Evolutionary conservation across 2,888 invertebrate genomes (phyloP), one percentile per base, ranked within the genome.

Genomic region (Drosophila subsilvestris): DNA sequence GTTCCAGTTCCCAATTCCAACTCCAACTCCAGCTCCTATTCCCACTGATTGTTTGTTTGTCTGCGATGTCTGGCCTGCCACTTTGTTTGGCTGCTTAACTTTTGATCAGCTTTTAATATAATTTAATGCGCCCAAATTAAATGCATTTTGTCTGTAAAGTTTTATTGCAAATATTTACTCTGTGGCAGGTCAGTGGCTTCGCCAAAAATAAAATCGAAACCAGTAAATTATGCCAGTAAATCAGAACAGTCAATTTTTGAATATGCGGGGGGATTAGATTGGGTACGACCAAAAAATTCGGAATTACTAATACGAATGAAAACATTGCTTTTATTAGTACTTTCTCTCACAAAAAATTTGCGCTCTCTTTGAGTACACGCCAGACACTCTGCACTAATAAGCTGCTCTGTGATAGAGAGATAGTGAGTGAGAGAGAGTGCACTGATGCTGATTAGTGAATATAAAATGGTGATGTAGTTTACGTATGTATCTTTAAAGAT

Each of bases 41-140:
- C 37, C n/a, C n/a, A 4, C 29, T 54, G 25, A 53, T 22, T 37
- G 62, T 63, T 65, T 72, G 76, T 86, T 22, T 22, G 22, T 22
- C 76, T 74, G 72, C 49, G 65, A 78, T 67, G 63, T 49, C 54
- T 65, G 63, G 48, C 50, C 58, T 59, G 63, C 63, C 74, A 56
- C 56, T 71, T 80, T 73, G 73, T 63, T 79, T 75, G 68, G 60
- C 74, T 80, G 76, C 80, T 75, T 74, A 84, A 84, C 86, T 84
- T 84, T 86, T 78, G 86, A 88, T 88, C 80, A 76, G 86, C 69
- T 86, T 75, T 86, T 77, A 72, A 86, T 84, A 78, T 63, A 78
- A 78, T 45, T 44, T 55, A 74, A 61, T 72, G 50, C 47, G 54
- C 22, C 49, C 29, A 65, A 70, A 68, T 63, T 62, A 74, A 88